These are phyloP conservation scores for Acanthopleura granulata DNA, from an alignment of 2,888 invertebrate genomes.

Conservation along the genomic window DNA sequence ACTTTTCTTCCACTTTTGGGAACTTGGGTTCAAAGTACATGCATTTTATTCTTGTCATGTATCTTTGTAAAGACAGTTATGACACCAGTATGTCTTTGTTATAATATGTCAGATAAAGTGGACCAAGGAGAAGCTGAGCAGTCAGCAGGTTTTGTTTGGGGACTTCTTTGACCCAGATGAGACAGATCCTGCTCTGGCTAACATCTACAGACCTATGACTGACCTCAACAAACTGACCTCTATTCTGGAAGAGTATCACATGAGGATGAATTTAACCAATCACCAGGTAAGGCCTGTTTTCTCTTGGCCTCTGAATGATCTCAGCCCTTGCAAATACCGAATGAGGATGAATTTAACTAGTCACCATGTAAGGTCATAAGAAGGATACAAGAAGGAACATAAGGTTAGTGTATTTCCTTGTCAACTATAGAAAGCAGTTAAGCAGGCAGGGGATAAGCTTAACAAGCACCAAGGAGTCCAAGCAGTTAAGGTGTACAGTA, in stretches of 20 bases:
- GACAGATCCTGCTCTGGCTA: slow-evolving; percentile 32
- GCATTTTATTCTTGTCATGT: too few species aligned
- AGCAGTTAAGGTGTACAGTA: too few species aligned
- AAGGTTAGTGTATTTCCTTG: not conserved
- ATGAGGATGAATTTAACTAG: slow-evolving; percentile 62
- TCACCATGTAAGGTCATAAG: slow-evolving; percentile 52
- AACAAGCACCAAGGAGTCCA: too few species aligned
- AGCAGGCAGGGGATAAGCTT: too few species aligned
- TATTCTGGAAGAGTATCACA: slow-evolving; percentile 66
- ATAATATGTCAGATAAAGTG: slow-evolving; percentile 56
- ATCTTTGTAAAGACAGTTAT: too few species aligned
- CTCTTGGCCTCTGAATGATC: slow-evolving; percentile 43
- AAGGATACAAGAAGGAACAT: not conserved
- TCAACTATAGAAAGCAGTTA: too few species aligned
- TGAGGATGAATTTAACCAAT: slow-evolving; percentile 61
- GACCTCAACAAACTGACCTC: slow-evolving; percentile 60
- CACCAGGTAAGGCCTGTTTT: slow-evolving; percentile 47
- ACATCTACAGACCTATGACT: slow-evolving; percentile 62
- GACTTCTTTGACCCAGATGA: slow-evolving; percentile 63
- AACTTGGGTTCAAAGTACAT: too few species aligned
- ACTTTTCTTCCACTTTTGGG: too few species aligned
- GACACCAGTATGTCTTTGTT: too few species aligned
- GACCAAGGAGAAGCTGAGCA: slow-evolving; percentile 58
- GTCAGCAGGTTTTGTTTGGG: slow-evolving; percentile 64
- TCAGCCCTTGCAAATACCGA: slow-evolving; percentile 64